Conservation (phyloP, 2,888 invertebrate species). For the Reticulitermes lucifugus region DNA sequence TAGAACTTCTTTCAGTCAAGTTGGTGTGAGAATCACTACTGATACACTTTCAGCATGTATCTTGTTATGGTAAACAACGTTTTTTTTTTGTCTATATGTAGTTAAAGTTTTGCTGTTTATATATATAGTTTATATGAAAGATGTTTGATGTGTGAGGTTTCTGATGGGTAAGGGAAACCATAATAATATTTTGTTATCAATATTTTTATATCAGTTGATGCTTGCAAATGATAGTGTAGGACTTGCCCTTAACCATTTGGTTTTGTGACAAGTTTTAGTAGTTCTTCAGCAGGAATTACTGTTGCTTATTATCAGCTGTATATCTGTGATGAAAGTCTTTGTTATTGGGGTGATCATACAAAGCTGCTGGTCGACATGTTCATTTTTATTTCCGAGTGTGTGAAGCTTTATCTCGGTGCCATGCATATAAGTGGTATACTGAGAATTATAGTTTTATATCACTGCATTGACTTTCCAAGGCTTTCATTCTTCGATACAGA, state of each 20-base stretch:
- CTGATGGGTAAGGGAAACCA: not conserved
- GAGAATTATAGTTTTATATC: no score
- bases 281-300: no score
- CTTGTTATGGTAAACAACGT: not conserved
- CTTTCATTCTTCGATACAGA: no score
- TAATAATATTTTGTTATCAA: not conserved
- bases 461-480: no score
- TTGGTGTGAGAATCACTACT: constrained; percentile 34
- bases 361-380: no score
- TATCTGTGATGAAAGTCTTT: no score
- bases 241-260: not conserved
- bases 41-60: not conserved
- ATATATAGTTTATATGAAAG: not conserved
- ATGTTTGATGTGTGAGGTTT: not conserved
- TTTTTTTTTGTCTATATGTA: not conserved
- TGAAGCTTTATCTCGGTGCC: no score
- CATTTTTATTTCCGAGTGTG: no score
- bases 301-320: no score
- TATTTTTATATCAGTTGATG: not conserved
- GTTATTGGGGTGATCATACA: no score
- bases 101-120: not conserved
- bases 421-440: no score
- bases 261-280: not conserved
- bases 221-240: not conserved
- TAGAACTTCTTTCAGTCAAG: constrained; percentile 17